Percentiles rank a stretch among this genome's conserved stretches.
Evolutionary conservation across 2,113 vertebrate species (phyloP).

Genomic region (Actenoides hombroni): DNA sequence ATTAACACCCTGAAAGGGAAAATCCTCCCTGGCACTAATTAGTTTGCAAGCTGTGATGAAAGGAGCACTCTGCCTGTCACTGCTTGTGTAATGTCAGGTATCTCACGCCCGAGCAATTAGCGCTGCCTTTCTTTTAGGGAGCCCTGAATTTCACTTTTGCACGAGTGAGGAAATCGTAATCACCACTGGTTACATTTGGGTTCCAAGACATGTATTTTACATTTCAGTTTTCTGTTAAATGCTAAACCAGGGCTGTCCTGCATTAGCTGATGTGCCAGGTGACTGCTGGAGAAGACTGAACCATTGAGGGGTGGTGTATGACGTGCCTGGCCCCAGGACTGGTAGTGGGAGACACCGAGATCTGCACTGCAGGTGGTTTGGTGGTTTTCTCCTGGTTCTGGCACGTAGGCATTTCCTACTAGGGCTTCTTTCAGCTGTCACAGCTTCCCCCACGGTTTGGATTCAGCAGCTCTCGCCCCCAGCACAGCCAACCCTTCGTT

Average conservation of each 20-base stretch:
- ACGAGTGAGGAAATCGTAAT: not conserved
- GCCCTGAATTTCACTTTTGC: not conserved
- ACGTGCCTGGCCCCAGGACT: no score
- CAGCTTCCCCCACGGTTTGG: not conserved
- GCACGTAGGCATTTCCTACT: not conserved
- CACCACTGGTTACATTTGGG: not conserved
- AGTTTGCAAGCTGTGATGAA: slow-evolving; percentile 27
- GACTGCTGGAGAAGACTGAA: not conserved
- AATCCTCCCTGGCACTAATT: not conserved
- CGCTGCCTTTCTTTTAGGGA: slow-evolving; percentile 16
- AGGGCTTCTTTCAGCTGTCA: not conserved
- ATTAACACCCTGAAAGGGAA: not conserved
- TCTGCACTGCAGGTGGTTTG: not conserved
- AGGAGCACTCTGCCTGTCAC: not conserved
- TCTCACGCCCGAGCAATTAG: not conserved
- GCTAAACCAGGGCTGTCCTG: not conserved
- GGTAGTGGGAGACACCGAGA: not conserved
- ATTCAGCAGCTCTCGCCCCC: not conserved
- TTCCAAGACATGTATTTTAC: not conserved
- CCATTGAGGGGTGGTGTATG: no score
- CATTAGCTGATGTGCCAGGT: not conserved
- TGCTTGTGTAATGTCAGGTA: not conserved
- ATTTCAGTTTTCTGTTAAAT: not conserved
- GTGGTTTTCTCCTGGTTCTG: not conserved
- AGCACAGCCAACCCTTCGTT: not conserved